Conservation (phyloP, 1,140 invertebrate species). For the Drosophila saltans region DNA sequence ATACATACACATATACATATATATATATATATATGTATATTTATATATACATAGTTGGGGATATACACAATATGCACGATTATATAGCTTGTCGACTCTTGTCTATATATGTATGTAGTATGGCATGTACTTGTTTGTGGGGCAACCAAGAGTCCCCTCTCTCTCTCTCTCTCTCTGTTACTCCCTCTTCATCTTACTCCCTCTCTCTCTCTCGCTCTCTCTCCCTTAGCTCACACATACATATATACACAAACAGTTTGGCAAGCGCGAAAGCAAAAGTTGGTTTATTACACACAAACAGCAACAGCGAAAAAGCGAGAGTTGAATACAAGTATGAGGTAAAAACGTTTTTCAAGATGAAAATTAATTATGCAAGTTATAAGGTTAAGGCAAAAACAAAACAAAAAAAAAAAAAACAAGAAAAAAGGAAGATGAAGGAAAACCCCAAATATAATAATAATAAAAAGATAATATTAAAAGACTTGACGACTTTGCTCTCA, state of each 20-base stretch:
- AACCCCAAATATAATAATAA: no score
- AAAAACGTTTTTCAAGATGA: slow-evolving; percentile 17
- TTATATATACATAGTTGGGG: background rate
- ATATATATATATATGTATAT: slow-evolving; percentile 12
- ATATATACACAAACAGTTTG: background rate
- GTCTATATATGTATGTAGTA: background rate
- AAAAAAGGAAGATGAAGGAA: background rate
- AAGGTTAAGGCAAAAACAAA: slow-evolving; percentile 29
- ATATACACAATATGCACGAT: slow-evolving; percentile 17
- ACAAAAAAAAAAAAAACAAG: background rate
- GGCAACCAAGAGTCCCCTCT: slow-evolving; percentile 7
- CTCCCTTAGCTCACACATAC: background rate
- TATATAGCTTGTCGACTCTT: background rate
- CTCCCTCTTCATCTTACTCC: background rate
- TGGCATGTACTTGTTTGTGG: slow-evolving; percentile 41
- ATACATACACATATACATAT: slow-evolving; percentile 14
- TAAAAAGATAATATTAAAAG: no score
- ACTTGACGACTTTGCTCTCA: no score
- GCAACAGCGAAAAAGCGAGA: background rate
- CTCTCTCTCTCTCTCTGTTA: background rate
- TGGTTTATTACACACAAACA: slow-evolving; percentile 39
- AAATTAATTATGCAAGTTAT: slow-evolving; percentile 54
- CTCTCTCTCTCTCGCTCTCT: background rate
- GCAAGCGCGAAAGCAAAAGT: slow-evolving; percentile 47
- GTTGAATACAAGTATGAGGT: slow-evolving; percentile 27